These are phyloP conservation scores for Poeciliopsis turrubarensis DNA, from an alignment of 2,113 vertebrate genomes.

Conservation along the genomic window DNA sequence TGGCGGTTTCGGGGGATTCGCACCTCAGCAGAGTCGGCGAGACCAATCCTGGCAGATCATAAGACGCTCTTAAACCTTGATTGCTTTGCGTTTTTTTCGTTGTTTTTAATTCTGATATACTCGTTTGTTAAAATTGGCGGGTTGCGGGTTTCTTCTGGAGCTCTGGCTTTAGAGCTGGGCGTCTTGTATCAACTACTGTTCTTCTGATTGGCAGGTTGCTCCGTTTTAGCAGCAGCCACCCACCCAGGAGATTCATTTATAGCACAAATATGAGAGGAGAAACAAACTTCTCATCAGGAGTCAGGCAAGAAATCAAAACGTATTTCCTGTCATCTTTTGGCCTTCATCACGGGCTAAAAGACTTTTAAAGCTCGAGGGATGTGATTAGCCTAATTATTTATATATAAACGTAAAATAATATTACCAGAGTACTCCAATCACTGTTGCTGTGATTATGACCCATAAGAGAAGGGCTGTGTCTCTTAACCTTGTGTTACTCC, in stretches of 20 bases:
- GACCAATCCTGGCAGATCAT: conserved; percentile 3
- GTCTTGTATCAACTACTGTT: background rate
- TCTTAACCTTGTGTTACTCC: conserved; percentile 9
- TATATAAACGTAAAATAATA: background rate
- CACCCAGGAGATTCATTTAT: background rate
- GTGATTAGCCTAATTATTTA: background rate
- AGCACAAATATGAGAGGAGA: background rate
- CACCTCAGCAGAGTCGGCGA: background rate
- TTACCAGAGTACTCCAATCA: background rate
- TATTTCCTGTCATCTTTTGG: background rate
- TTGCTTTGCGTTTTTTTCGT: background rate
- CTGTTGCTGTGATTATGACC: background rate
- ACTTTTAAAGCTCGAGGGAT: background rate
- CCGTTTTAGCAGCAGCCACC: background rate
- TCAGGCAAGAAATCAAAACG: background rate
- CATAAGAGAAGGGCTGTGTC: background rate
- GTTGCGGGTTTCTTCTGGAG: background rate
- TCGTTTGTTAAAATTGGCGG: background rate
- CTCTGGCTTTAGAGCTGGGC: background rate
- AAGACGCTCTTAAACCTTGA: background rate
- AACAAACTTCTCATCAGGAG: background rate
- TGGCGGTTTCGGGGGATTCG: conserved; percentile 7
- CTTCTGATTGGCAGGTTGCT: background rate
- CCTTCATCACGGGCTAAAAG: background rate
- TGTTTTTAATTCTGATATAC: background rate